A percentile compares a stretch with the other conserved stretches of the same genome.
Evolutionary conservation across 2,113 vertebrate species (phyloP).

Genomic region (Alligator mississippiensis): DNA sequence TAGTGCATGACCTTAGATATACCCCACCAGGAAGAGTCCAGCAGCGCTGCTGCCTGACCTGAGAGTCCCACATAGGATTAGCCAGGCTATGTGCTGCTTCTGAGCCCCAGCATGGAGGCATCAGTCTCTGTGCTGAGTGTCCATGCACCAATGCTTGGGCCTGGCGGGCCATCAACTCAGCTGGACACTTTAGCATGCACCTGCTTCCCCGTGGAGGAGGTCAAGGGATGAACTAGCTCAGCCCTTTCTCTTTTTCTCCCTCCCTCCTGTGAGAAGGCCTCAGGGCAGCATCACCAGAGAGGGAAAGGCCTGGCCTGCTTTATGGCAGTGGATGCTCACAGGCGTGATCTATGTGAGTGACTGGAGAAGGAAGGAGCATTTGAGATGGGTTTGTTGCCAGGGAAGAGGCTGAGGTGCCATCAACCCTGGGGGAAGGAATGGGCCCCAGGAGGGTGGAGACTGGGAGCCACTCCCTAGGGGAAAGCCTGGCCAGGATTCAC

Average conservation of each 20-base stretch:
- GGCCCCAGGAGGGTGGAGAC: not conserved
- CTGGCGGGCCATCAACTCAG: not conserved
- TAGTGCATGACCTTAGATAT: no score
- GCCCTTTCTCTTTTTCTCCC: no score
- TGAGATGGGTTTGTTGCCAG: not conserved
- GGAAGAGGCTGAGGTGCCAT: not conserved
- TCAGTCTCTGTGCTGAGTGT: not conserved
- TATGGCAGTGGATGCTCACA: no score
- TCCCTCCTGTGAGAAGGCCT: not conserved
- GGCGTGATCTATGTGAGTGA: not conserved
- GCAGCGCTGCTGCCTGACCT: not conserved
- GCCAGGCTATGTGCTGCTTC: not conserved
- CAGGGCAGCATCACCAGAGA: not conserved
- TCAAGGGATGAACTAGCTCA: not conserved
- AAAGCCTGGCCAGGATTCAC: not conserved
- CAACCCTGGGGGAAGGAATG: not conserved
- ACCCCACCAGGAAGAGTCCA: not conserved
- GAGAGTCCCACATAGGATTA: not conserved
- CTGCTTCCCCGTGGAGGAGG: not conserved
- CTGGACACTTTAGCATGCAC: not conserved
- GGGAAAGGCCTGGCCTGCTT: not conserved
- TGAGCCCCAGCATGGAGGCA: not conserved
- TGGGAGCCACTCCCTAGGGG: not conserved
- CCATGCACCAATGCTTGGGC: not conserved
- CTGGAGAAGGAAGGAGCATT: not conserved